Conservation (phyloP, 2,113 vertebrate species). For the Centrocercus urophasianus region DNA sequence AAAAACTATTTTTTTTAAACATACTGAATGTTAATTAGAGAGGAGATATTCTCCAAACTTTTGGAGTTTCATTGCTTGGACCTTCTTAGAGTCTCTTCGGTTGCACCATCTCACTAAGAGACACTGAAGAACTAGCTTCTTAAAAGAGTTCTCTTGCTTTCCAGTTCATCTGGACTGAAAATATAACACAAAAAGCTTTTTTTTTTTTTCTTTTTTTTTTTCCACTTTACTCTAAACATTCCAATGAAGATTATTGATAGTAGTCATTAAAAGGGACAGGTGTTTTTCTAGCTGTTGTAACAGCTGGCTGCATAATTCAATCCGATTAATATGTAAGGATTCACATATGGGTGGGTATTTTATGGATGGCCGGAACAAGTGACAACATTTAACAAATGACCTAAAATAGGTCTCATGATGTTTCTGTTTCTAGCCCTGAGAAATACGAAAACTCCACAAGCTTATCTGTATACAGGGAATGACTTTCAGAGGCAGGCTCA, state of each 20-base stretch:
- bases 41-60: conserved; percentile 1
- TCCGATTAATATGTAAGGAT: conserved; percentile 52
- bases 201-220: neutral
- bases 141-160: neutral
- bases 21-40: neutral
- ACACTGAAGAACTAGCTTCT: neutral
- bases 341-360: conserved; percentile 36
- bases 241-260: conserved; percentile 54
- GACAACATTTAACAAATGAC: conserved; percentile 53
- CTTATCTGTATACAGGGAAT: neutral
- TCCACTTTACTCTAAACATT: neutral
- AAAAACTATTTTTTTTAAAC: neutral
- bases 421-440: neutral
- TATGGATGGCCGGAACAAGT: conserved; percentile 48
- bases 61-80: neutral
- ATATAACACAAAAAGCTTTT: neutral
- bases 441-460: neutral
- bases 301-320: conserved; percentile 62
- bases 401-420: conserved; percentile 11
- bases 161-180: neutral
- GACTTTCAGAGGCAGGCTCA: neutral
- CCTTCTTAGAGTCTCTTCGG: neutral
- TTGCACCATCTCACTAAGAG: fast-evolving
- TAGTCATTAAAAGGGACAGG: conserved; percentile 59
- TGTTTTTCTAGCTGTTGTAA: conserved; percentile 56